Percentiles rank a stretch among this genome's conserved stretches.
phyloP scores from a whole-genome alignment of 2,888 invertebrate genomes.

The Coremacera marginata region DNA sequence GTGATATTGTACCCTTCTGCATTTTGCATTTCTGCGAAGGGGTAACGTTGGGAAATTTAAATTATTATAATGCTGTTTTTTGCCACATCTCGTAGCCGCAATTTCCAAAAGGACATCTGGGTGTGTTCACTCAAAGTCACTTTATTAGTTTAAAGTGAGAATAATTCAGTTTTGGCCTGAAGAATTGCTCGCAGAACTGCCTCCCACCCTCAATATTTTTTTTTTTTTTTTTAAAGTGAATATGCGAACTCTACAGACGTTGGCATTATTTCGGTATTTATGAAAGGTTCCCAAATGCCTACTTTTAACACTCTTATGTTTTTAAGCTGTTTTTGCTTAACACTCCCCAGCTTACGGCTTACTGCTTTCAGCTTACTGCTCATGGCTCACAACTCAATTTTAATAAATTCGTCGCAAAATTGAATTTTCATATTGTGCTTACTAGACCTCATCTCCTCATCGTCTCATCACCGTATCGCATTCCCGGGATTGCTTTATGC shows the following conservation, averaged over 20 bases:
- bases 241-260: neutral
- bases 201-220: neutral
- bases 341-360: constrained; percentile 3
- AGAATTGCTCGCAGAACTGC: neutral
- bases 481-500: constrained; percentile 21
- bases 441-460: constrained; percentile 18
- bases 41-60: constrained; percentile 12
- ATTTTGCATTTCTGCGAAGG: neutral
- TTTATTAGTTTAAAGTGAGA: constrained; percentile 45
- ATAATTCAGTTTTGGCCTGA: constrained; percentile 49
- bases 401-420: constrained; percentile 68
- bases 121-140: constrained; percentile 32
- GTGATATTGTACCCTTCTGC: constrained; percentile 28
- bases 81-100: constrained; percentile 28
- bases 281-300: constrained; percentile 65
- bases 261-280: constrained; percentile 20
- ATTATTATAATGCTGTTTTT: constrained; percentile 38
- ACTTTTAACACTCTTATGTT: constrained; percentile 57
- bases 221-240: neutral
- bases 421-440: constrained; percentile 65
- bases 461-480: constrained; percentile 15
- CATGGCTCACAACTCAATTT: constrained; percentile 43
- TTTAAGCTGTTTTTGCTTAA: constrained; percentile 57
- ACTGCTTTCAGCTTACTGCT: constrained; percentile 9
- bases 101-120: constrained; percentile 37